These are phyloP conservation scores for Coptotermes formosanus DNA, from an alignment of 1,140 invertebrate genomes.

Conservation along the genomic window DNA sequence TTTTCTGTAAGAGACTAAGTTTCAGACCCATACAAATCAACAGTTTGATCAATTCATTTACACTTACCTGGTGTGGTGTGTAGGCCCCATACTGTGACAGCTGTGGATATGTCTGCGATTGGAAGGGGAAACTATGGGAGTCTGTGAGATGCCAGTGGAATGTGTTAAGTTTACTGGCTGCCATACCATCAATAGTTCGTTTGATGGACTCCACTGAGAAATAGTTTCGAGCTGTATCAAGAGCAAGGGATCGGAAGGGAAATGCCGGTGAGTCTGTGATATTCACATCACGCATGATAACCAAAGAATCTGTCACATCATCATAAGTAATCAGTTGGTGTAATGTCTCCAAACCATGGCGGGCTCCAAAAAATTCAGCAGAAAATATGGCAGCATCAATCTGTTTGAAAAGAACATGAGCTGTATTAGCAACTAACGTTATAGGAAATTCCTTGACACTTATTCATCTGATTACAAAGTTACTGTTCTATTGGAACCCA, in stretches of 20 bases:
- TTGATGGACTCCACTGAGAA: slow-evolving; percentile 69
- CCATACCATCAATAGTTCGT: slow-evolving; percentile 76
- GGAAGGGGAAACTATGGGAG: slow-evolving; percentile 78
- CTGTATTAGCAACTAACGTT: neutral
- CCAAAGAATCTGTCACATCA: neutral
- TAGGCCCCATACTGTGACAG: slow-evolving; percentile 75
- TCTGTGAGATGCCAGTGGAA: slow-evolving; percentile 86
- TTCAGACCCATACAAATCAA: neutral
- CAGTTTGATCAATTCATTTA: neutral
- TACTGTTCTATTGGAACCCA: neutral
- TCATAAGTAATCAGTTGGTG: slow-evolving; percentile 57
- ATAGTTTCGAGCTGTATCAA: slow-evolving; percentile 78
- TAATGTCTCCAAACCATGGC: slow-evolving; percentile 73
- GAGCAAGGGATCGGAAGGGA: slow-evolving; percentile 51
- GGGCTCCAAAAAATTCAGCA: slow-evolving; percentile 67
- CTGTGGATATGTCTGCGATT: slow-evolving; percentile 65
- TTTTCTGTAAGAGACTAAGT: too few species aligned
- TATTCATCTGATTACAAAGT: neutral
- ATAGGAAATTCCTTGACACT: neutral
- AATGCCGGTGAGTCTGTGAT: slow-evolving; percentile 40
- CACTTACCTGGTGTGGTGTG: slow-evolving; percentile 54
- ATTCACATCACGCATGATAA: slow-evolving; percentile 36
- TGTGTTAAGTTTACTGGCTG: slow-evolving; percentile 77
- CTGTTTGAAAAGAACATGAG: slow-evolving; percentile 1
- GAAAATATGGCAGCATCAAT: slow-evolving; percentile 53